phyloP scores from a whole-genome alignment of 64 coral and sea anemone species.

The Exaiptasia diaphana region DNA sequence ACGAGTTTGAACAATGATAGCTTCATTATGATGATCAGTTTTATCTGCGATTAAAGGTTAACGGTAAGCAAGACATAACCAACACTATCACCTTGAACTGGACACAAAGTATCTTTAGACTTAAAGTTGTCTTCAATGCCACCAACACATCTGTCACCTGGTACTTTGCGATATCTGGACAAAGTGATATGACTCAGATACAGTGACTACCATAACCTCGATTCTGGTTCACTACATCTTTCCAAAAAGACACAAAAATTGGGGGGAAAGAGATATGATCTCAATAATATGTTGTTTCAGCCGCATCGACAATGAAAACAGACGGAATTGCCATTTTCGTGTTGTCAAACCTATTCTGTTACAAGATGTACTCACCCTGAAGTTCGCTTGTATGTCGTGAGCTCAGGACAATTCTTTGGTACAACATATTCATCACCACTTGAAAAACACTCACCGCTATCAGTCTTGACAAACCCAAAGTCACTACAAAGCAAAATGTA shows the following conservation, averaged over 20 bases:
- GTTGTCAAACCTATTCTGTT: no score
- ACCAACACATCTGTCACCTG: slow-evolving; percentile 38
- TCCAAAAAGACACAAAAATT: no score
- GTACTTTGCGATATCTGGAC: slow-evolving; percentile 50
- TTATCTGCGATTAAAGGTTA: no score
- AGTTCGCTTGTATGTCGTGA: slow-evolving; percentile 10
- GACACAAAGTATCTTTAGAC: slow-evolving; percentile 7
- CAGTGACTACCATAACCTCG: no score
- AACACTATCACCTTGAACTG: slow-evolving; percentile 29
- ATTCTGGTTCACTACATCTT: no score
- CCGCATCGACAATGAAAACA: no score
- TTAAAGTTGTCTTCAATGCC: not conserved
- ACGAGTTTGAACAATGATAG: no score
- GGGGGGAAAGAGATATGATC: no score
- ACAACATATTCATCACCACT: not conserved
- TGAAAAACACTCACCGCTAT: not conserved
- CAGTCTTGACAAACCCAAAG: slow-evolving; percentile 2
- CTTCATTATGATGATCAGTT: no score
- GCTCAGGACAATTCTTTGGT: slow-evolving; percentile 35
- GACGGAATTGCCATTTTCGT: no score
- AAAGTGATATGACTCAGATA: not conserved
- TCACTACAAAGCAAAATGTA: slow-evolving; percentile 5
- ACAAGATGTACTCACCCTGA: slow-evolving; percentile 10
- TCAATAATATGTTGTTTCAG: no score
- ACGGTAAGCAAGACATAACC: no score